Conservation (phyloP, 2,113 vertebrate genomes). For the Actinemys pallida region DNA sequence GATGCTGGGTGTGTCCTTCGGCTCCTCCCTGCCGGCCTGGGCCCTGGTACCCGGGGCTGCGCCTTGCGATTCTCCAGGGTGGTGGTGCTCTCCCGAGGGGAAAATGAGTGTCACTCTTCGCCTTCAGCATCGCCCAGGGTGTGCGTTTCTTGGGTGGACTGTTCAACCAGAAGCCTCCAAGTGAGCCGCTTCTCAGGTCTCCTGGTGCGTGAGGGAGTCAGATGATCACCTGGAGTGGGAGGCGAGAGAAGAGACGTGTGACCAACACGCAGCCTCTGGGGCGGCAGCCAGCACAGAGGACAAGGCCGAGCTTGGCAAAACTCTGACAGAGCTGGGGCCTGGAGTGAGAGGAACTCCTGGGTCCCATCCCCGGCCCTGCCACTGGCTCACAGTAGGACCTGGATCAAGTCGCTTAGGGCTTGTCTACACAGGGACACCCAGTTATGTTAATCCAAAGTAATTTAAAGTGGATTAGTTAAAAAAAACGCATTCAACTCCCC, state of each 20-base stretch:
- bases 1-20: not conserved
- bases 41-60: not conserved
- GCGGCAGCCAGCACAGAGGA: fast-evolving
- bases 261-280: not conserved
- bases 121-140: not conserved
- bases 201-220: not conserved
- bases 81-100: not conserved
- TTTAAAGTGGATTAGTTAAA: not conserved
- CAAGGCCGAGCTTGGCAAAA: not conserved
- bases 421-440: not conserved
- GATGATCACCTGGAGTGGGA: constrained; percentile 24
- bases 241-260: not conserved
- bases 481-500: too few relatives aligned
- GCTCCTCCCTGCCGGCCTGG: not conserved
- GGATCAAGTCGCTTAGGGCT: not conserved
- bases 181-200: not conserved
- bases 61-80: not conserved
- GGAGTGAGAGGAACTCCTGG: not conserved
- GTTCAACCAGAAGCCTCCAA: not conserved
- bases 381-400: not conserved
- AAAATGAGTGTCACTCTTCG: not conserved
- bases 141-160: not conserved
- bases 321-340: not conserved
- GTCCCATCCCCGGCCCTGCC: not conserved
- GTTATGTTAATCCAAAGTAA: not conserved